A percentile compares a stretch with the other conserved stretches of the same genome.
Evolutionary conservation across 2,888 invertebrate species (phyloP).

Genomic region (Napeogenes inachia): DNA sequence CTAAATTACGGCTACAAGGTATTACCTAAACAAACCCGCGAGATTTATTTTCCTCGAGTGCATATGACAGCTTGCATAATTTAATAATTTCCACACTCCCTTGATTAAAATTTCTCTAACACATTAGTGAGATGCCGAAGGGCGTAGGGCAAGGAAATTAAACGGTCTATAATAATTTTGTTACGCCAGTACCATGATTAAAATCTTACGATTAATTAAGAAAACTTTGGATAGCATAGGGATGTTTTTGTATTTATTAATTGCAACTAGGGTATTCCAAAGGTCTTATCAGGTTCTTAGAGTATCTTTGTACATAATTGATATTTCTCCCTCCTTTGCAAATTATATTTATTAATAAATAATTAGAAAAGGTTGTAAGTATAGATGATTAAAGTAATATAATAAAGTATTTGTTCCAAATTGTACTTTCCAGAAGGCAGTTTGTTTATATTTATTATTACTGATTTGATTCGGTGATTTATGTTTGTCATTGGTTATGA

Average conservation of each 20-base stretch:
- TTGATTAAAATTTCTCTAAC: slow-evolving; percentile 76
- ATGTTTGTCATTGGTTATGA: too few species aligned
- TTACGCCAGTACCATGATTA: slow-evolving; percentile 71
- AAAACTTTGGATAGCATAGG: slow-evolving; percentile 53
- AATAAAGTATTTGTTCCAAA: too few species aligned
- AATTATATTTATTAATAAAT: neutral
- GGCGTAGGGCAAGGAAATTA: slow-evolving; percentile 69
- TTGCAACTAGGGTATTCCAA: slow-evolving; percentile 33
- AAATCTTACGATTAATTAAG: slow-evolving; percentile 74
- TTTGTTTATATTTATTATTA: too few species aligned
- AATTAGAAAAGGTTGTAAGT: neutral
- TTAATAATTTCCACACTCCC: slow-evolving; percentile 73
- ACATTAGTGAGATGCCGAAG: slow-evolving; percentile 69
- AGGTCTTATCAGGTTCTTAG: neutral
- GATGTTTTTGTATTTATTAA: slow-evolving; percentile 44
- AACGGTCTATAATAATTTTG: slow-evolving; percentile 73
- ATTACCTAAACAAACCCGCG: slow-evolving; percentile 57
- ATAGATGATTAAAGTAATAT: too few species aligned
- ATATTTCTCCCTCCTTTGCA: slow-evolving; percentile 15
- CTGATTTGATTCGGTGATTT: too few species aligned
- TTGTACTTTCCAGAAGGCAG: too few species aligned
- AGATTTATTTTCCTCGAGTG: slow-evolving; percentile 71
- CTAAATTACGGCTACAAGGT: slow-evolving; percentile 42
- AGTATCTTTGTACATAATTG: slow-evolving; percentile 11
- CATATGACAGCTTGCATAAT: slow-evolving; percentile 76